Evolutionary conservation across 2,888 invertebrate species (phyloP), one percentile per base, ranked within the genome.

Genomic region (Synanthedon tipuliformis): DNA sequence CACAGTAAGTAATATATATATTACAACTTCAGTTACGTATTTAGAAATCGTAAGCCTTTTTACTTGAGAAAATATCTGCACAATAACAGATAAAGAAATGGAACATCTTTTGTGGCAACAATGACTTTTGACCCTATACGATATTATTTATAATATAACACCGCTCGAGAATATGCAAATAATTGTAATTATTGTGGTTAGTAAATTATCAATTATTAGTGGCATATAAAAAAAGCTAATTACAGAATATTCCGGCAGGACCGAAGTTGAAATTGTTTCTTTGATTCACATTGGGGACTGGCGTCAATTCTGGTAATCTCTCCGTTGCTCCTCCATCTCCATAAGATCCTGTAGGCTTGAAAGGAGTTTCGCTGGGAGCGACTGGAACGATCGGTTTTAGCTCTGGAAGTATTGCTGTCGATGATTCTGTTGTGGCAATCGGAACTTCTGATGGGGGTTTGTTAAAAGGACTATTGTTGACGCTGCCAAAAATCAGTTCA

Each of bases 261-360:
- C 64, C 69, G 48, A 69, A 68, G 59, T 69, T 69, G 56, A 68
- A 62, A 57, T 66, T 69, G 56, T 68, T 63, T 40, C 66, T 65
- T 4, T 15, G 11, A 15, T 49, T 11, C 23, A 49, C 7, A 18
- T 49, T 49, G 4, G 49, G 49, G 2, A 49, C 49, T 3, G 49
- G 49, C 11, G 53, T 53, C 45, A 53, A 27, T 27, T 40, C 50
- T n/a, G 50, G 53, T 5, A 53, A 16, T 18, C 45, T 45, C 13
- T n/a, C 15, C n/a, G 45, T 45, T n/a, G 49, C 3, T 34, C 8
- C 34, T 10, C 3, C 34, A 34, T 15, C 49, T 16, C 49, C 49
- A 49, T 2, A 11, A 45, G 45, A 1, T 13, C 15, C 13, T 13
- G 10, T 10, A 8, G 34, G 3, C 34, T 34, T 34, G 34, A 34